Evolutionary conservation across 2,797 vertebrate species (phyloP).

Genomic region (Merluccius polli): DNA sequence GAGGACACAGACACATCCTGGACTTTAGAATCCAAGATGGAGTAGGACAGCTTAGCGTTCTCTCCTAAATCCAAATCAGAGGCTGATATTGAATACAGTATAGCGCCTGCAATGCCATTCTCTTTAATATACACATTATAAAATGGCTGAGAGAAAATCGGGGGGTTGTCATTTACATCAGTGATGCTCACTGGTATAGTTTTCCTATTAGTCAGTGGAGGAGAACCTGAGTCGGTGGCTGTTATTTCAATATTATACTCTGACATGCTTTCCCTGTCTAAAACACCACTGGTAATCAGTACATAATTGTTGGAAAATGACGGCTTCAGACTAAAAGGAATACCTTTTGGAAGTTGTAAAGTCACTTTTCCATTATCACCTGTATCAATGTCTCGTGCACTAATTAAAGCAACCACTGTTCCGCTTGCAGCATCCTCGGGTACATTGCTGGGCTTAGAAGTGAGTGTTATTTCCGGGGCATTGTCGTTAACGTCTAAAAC

Average conservation of each 20-base stretch:
- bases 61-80: conserved; percentile 68
- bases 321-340: conserved; percentile 62
- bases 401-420: conserved; percentile 74
- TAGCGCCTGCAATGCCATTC: conserved; percentile 69
- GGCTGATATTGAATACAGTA: conserved; percentile 73
- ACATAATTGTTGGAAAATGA: conserved; percentile 69
- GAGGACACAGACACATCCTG: conserved; percentile 74
- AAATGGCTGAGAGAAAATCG: conserved; percentile 65
- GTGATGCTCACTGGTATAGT: conserved; percentile 61
- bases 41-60: conserved; percentile 64
- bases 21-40: conserved; percentile 68
- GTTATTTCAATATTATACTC: conserved; percentile 61
- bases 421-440: conserved; percentile 72
- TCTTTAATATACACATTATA: too few relatives aligned
- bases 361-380: conserved; percentile 70
- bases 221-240: conserved; percentile 66
- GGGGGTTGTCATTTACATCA: conserved; percentile 80
- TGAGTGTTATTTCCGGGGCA: conserved; percentile 76
- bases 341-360: conserved; percentile 46
- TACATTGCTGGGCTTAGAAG: conserved; percentile 68
- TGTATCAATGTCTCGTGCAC: conserved; percentile 68
- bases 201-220: conserved; percentile 63
- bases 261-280: conserved; percentile 65
- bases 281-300: conserved; percentile 58
- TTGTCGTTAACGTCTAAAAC: conserved; percentile 80